Evolutionary conservation across 2,888 invertebrate species (phyloP).

Genomic region (Glaucopsyche alexis): DNA sequence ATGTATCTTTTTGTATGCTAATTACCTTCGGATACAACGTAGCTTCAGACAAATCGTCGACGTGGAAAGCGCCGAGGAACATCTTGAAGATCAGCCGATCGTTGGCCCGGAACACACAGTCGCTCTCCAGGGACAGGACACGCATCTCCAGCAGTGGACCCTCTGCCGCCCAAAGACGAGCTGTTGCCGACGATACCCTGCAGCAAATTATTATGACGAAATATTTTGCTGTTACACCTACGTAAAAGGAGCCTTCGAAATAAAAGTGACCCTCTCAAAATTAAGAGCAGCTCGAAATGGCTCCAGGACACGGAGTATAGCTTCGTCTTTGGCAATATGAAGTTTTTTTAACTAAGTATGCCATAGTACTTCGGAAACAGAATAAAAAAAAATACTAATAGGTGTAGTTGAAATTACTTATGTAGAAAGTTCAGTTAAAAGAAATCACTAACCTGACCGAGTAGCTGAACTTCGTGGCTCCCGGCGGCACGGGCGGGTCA

Average conservation of each 20-base stretch:
- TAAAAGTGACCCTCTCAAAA: too few relatives aligned
- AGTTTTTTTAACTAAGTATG: too few relatives aligned
- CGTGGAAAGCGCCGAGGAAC: constrained; percentile 82
- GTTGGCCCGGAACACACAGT: constrained; percentile 88
- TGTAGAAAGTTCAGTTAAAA: too few relatives aligned
- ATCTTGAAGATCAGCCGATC: constrained; percentile 87
- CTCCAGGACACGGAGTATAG: too few relatives aligned
- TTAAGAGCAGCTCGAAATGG: too few relatives aligned
- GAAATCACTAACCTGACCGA: constrained; percentile 75
- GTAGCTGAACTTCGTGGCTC: constrained; percentile 87
- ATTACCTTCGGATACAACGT: constrained; percentile 87
- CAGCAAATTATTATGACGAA: neutral
- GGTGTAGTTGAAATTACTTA: too few relatives aligned
- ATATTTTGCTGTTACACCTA: too few relatives aligned
- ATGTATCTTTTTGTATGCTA: neutral
- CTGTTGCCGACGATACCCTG: constrained; percentile 80
- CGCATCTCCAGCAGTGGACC: constrained; percentile 84
- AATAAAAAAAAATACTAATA: too few relatives aligned
- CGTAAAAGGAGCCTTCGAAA: too few relatives aligned
- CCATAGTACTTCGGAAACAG: too few relatives aligned
- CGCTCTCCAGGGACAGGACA: constrained; percentile 84
- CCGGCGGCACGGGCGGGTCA: constrained; percentile 87
- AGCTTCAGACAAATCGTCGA: constrained; percentile 86
- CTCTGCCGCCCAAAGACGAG: constrained; percentile 86
- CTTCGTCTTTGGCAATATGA: too few relatives aligned